Percentiles rank a stretch among this genome's conserved stretches.
Conservation (phyloP, 1,140 invertebrate genomes). For the Solen grandis region DNA sequence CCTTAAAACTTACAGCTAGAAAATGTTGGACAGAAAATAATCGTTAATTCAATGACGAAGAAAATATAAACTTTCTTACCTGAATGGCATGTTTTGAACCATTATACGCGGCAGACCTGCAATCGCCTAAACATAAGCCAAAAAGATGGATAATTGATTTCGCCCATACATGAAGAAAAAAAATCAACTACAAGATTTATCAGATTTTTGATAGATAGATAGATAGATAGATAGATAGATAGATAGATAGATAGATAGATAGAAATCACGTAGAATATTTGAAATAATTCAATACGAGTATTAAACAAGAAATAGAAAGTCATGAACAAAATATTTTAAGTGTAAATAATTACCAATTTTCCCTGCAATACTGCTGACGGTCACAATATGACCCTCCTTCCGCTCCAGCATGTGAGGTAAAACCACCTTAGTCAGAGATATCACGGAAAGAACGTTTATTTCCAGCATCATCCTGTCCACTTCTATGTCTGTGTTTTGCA, state of each 20-base stretch:
- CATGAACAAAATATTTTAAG: background rate
- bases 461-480: conserved; percentile 91
- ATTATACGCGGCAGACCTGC: conserved; percentile 89
- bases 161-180: background rate
- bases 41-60: background rate
- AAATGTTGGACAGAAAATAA: background rate
- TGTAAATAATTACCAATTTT: conserved; percentile 85
- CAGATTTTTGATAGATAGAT: background rate
- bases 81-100: conserved; percentile 91
- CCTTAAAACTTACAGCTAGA: background rate
- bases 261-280: too few species aligned
- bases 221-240: background rate
- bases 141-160: background rate
- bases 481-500: conserved; percentile 88
- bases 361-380: conserved; percentile 81
- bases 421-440: conserved; percentile 84
- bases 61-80: conserved; percentile 81
- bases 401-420: conserved; percentile 79
- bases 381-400: conserved; percentile 79
- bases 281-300: background rate
- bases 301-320: background rate
- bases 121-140: conserved; percentile 81
- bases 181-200: background rate
- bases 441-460: conserved; percentile 89
- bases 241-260: background rate